Evolutionary conservation across 2,113 vertebrate genomes (phyloP), one percentile per base, ranked within the genome.

Genomic region (Alethe diademata): DNA sequence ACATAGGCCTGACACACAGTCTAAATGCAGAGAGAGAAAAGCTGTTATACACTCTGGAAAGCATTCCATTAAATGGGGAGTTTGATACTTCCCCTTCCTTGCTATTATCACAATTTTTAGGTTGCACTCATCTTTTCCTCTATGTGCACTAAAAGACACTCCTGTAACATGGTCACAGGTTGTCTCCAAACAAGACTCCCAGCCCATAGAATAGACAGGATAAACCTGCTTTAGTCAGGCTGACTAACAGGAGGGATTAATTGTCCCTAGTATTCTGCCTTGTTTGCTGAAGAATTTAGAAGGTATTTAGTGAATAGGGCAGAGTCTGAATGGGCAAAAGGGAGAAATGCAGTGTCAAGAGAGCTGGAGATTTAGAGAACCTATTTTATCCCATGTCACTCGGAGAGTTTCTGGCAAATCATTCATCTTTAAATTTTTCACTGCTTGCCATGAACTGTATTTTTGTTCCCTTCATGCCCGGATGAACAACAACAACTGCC

Each of bases 1-100:
- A 91, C 99, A 99, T 0, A 38, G 67, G 43, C 83, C 81, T 19
- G 95, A 96, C n/a, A 96, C 94, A 88, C 99, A 99, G 96, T 99
- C 99, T 99, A 96, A 79, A 96, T 9, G 75, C 67, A 69, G 87
- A 94, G 40, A 89, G 14, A 96, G 60, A 85, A 75, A 7, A 72
- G 45, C 42, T 20, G 13, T 86, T 22, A 93, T 31, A 92, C 70
- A 33, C 17, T 42, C 45, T 0, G 5, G 36, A 76, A 67, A 60
- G 20, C 54, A 79, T 10, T 54, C 53, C 43, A 50, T 28, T 60
- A 28, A 17, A 47, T 0, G 3, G 61, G 35, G 29, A 47, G 33
- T 56, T 36, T 14, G 28, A 64, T 12, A 33, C 28, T 36, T 22
- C 31, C 23, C 14, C 8, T 73, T 65, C 5, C 31, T 47, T 36